Evolutionary conservation across 2,888 invertebrate species (phyloP).

Genomic region (Rhorus exstirpatorius): DNA sequence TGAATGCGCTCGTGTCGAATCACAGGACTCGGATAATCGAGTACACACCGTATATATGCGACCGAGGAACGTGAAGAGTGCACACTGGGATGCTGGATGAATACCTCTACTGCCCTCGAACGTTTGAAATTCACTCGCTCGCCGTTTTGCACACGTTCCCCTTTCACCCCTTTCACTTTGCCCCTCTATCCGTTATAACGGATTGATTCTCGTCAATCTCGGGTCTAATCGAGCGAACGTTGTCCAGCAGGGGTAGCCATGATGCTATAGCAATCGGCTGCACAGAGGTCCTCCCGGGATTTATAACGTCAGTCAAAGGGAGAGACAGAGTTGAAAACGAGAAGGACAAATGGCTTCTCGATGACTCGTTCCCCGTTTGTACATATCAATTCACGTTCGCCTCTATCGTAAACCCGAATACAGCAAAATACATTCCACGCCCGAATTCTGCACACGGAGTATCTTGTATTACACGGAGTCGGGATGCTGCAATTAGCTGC

Average conservation of each 20-base stretch:
- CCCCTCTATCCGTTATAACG: constrained; percentile 38
- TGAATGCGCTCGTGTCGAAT: constrained; percentile 44
- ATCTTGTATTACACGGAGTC: background rate
- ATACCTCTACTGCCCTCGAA: constrained; percentile 30
- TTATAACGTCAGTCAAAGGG: constrained; percentile 6
- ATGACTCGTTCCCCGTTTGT: constrained; percentile 17
- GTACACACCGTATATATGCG: constrained; percentile 31
- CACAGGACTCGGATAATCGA: constrained; percentile 56
- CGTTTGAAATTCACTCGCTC: constrained; percentile 52
- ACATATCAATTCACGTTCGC: constrained; percentile 38
- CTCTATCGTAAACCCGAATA: constrained; percentile 37
- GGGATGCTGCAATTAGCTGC: constrained; percentile 4
- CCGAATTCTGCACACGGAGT: background rate
- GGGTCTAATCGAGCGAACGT: constrained; percentile 67
- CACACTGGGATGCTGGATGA: constrained; percentile 26
- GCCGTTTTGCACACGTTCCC: constrained; percentile 6
- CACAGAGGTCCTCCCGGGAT: constrained; percentile 6
- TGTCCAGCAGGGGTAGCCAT: constrained; percentile 35
- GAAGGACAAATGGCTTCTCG: constrained; percentile 42
- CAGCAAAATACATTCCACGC: constrained; percentile 25
- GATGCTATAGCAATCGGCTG: constrained; percentile 8
- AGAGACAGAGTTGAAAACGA: constrained; percentile 31
- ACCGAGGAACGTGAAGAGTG: background rate
- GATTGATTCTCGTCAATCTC: constrained; percentile 70
- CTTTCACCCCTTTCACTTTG: background rate